Percentiles rank a stretch among this genome's conserved stretches.
Conservation (phyloP, 2,888 invertebrate genomes). For the Aspidiotus destructor region DNA sequence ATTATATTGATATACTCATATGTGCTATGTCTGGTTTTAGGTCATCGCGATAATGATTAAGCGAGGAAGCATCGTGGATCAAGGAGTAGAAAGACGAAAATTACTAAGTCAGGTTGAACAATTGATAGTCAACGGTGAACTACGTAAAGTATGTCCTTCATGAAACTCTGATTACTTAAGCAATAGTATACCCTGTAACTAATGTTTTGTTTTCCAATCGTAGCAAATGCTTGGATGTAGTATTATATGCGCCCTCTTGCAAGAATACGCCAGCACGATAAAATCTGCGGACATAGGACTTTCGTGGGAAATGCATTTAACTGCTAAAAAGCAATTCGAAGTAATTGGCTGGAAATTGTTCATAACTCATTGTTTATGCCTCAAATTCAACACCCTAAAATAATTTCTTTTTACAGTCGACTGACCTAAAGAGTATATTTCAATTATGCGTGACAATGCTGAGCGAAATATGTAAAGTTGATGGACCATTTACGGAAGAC, state of each 20-base stretch:
- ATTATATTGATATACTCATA: no score
- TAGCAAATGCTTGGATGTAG: slow-evolving; percentile 76
- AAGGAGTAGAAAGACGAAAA: slow-evolving; percentile 56
- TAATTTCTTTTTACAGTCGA: slow-evolving; percentile 42
- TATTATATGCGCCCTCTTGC: slow-evolving; percentile 70
- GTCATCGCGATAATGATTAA: slow-evolving; percentile 81
- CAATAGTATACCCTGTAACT: slow-evolving; percentile 7
- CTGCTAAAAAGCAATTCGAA: slow-evolving; percentile 74
- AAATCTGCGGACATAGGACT: slow-evolving; percentile 79
- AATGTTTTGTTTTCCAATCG: slow-evolving; percentile 37
- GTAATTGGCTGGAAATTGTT: slow-evolving; percentile 39
- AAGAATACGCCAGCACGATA: slow-evolving; percentile 77
- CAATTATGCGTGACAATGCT: slow-evolving; percentile 57
- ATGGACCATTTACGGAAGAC: slow-evolving; percentile 45
- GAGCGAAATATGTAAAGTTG: slow-evolving; percentile 50
- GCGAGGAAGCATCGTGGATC: slow-evolving; percentile 66
- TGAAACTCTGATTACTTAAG: background rate
- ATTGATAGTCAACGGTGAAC: slow-evolving; percentile 59
- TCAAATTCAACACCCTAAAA: slow-evolving; percentile 13
- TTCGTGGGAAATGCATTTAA: slow-evolving; percentile 78
- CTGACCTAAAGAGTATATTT: slow-evolving; percentile 71
- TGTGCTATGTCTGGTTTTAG: slow-evolving; percentile 45
- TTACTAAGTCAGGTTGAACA: slow-evolving; percentile 62
- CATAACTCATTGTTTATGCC: background rate
- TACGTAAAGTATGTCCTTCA: slow-evolving; percentile 48